Percentiles rank a stretch among this genome's conserved stretches.
phyloP scores from a whole-genome alignment of 2,888 invertebrate genomes.

The Dorcus parallelipipedus region DNA sequence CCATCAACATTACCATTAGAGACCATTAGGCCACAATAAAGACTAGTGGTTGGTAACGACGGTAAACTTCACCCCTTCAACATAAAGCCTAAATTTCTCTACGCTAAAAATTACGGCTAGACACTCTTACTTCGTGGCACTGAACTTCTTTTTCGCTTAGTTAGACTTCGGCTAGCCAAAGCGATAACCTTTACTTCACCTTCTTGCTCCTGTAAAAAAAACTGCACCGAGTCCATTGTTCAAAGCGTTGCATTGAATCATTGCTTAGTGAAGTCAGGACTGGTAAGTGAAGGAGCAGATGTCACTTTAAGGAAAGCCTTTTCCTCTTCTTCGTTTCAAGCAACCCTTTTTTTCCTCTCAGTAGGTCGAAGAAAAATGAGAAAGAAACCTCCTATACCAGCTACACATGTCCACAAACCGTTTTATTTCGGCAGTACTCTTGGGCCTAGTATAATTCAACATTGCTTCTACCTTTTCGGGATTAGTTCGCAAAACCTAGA shows the following conservation, averaged over 20 bases:
- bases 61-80: conserved; percentile 19
- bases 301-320: conserved; percentile 9
- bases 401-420: conserved; percentile 31
- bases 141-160: conserved; percentile 13
- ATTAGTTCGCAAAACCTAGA: conserved; percentile 28
- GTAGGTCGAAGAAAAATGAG: conserved; percentile 26
- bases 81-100: conserved; percentile 11
- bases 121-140: conserved; percentile 21
- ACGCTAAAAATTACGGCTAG: conserved; percentile 15
- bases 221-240: conserved; percentile 8
- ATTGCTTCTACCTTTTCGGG: conserved; percentile 31
- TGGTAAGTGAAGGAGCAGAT: conserved; percentile 8
- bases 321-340: conserved; percentile 24
- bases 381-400: conserved; percentile 32
- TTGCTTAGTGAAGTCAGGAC: conserved; percentile 13
- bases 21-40: conserved; percentile 11
- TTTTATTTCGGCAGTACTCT: conserved; percentile 29
- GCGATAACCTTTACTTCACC: conserved; percentile 8
- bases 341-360: conserved; percentile 19
- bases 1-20: conserved; percentile 29
- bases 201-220: conserved; percentile 3
- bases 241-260: conserved; percentile 13
- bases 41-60: conserved; percentile 12
- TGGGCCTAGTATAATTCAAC: conserved; percentile 27
- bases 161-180: conserved; percentile 12